Conservation (phyloP, 2,113 vertebrate species). For the Origma solitaria region DNA sequence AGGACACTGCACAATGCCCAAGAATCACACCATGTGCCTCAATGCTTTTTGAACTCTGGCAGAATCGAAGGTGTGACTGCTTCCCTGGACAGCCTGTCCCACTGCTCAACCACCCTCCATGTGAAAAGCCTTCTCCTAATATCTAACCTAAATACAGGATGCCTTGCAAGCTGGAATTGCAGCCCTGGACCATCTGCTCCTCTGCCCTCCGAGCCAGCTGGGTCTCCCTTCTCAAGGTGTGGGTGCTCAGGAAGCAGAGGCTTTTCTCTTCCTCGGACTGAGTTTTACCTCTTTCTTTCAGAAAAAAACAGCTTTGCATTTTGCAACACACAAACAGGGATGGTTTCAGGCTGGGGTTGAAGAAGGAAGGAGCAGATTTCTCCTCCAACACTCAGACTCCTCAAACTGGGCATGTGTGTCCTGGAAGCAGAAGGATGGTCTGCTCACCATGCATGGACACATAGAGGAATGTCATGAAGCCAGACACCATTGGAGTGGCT, state of each 20-base stretch:
- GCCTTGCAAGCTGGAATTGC: neutral
- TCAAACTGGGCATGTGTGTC: neutral
- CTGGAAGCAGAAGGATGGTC: neutral
- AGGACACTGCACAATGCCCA: neutral
- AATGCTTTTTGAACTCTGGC: neutral
- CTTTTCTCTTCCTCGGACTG: neutral
- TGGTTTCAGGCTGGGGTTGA: neutral
- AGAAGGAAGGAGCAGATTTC: neutral
- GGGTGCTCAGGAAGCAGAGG: neutral
- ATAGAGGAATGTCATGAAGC: accelerated
- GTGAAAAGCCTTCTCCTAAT: neutral
- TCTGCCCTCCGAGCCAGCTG: neutral
- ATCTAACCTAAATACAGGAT: neutral
- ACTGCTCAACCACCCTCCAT: neutral
- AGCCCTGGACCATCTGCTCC: neutral
- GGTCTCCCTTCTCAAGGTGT: neutral
- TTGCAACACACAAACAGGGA: neutral
- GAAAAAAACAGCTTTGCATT: neutral
- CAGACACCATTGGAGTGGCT: neutral
- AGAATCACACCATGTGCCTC: neutral
- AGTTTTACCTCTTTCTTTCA: neutral
- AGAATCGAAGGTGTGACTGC: neutral
- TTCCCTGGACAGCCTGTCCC: neutral
- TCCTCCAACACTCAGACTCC: accelerated
- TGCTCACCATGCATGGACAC: accelerated